A percentile compares a stretch with the other conserved stretches of the same genome.
Conservation (phyloP, 1,140 invertebrate genomes). For the Drosophila nebulosa region DNA sequence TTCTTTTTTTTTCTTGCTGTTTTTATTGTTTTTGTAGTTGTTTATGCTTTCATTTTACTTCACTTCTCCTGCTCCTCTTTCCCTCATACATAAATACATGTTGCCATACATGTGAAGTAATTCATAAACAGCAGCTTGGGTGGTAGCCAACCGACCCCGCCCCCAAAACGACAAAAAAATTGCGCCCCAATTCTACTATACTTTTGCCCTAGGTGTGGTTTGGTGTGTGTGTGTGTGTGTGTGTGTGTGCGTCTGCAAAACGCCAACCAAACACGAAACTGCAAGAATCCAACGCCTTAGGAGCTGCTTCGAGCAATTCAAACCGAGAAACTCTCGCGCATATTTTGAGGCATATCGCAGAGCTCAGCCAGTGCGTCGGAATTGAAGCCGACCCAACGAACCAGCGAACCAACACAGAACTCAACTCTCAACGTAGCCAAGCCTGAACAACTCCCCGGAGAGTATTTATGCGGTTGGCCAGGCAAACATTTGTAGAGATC, state of each 20-base stretch:
- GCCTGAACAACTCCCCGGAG: constrained; percentile 56
- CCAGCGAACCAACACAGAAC: constrained; percentile 5
- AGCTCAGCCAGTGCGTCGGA: constrained; percentile 16
- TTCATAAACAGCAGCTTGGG: constrained; percentile 74
- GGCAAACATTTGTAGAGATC: constrained; percentile 45
- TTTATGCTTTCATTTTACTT: constrained; percentile 71
- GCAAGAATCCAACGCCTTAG: constrained; percentile 7
- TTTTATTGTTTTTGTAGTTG: constrained; percentile 40
- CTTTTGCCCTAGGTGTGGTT: constrained; percentile 41
- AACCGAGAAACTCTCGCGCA: constrained; percentile 9
- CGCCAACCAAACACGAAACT: constrained; percentile 2
- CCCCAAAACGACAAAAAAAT: constrained; percentile 5
- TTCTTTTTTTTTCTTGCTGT: constrained; percentile 2
- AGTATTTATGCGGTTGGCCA: constrained; percentile 72
- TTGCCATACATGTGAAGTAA: constrained; percentile 63
- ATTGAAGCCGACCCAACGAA: constrained; percentile 27
- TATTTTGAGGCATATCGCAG: neutral
- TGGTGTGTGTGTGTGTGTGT: neutral
- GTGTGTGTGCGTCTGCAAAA: constrained; percentile 16
- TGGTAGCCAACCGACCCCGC: constrained; percentile 25
- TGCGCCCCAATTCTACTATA: neutral
- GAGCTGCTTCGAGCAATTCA: neutral
- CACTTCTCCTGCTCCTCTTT: neutral
- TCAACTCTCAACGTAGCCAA: neutral
- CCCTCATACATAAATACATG: constrained; percentile 74